phyloP scores from a whole-genome alignment of 1,140 invertebrate genomes.

The Zaprionus inermis region DNA sequence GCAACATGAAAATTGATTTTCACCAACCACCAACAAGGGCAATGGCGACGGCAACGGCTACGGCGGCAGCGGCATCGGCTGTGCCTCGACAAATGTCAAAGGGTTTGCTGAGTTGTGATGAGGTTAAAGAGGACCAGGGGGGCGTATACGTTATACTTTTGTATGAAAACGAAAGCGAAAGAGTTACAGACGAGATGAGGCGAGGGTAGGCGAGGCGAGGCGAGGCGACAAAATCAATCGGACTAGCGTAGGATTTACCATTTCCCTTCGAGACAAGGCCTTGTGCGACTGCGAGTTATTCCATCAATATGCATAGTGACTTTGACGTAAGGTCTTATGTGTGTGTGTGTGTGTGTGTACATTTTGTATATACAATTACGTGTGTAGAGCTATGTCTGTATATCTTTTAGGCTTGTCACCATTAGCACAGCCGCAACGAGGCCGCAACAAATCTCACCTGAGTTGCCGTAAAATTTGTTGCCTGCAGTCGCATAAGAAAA shows the following conservation, averaged over 20 bases:
- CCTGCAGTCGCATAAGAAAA: conserved; percentile 70
- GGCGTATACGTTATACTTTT: conserved; percentile 69
- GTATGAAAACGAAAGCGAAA: conserved; percentile 43
- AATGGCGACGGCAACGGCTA: no score
- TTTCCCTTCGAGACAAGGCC: background rate
- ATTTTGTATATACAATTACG: conserved; percentile 6
- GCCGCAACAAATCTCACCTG: conserved; percentile 71
- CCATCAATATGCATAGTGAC: conserved; percentile 67
- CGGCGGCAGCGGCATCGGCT: background rate
- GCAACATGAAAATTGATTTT: conserved; percentile 77
- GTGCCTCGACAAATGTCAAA: conserved; percentile 23
- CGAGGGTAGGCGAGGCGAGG: conserved; percentile 17
- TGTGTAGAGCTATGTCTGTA: conserved; percentile 28
- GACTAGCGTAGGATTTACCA: conserved; percentile 20
- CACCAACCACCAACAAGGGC: conserved; percentile 47
- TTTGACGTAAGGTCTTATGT: conserved; percentile 60
- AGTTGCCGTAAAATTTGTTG: conserved; percentile 67
- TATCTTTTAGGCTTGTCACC: conserved; percentile 19
- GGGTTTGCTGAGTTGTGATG: conserved; percentile 7
- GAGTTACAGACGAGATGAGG: conserved; percentile 16
- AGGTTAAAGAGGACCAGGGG: conserved; percentile 5
- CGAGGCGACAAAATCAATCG: conserved; percentile 61
- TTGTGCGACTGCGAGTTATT: conserved; percentile 37
- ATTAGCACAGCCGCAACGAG: conserved; percentile 52
- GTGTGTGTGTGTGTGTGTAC: conserved; percentile 1